Evolutionary conservation across 1,140 invertebrate species (phyloP).

Genomic region (Saccostrea echinata): DNA sequence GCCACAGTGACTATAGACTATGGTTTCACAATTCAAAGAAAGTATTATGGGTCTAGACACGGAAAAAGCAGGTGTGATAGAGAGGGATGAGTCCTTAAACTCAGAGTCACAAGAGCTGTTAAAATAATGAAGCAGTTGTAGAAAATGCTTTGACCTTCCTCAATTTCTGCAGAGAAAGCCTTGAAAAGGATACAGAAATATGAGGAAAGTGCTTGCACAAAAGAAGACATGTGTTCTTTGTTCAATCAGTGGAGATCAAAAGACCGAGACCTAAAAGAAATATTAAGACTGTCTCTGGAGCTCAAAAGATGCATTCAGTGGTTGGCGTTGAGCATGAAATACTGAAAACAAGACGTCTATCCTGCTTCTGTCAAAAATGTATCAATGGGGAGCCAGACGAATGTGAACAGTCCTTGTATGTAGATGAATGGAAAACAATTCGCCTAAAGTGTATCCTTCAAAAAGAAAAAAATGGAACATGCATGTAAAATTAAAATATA

Average conservation of each 20-base stretch:
- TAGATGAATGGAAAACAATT: slow-evolving; percentile 42
- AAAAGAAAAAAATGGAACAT: no score
- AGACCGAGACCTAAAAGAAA: slow-evolving; percentile 23
- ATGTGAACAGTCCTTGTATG: slow-evolving; percentile 5
- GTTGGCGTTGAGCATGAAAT: no score
- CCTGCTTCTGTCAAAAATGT: slow-evolving; percentile 40
- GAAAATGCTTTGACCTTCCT: slow-evolving; percentile 23
- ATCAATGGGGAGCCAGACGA: background rate
- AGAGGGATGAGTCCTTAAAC: slow-evolving; percentile 35
- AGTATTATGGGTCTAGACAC: slow-evolving; percentile 50
- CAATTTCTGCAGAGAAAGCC: background rate
- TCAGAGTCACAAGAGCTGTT: slow-evolving; percentile 36
- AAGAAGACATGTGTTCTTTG: background rate
- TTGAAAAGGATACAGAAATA: slow-evolving; percentile 36
- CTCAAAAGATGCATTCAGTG: slow-evolving; percentile 51
- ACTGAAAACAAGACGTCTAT: slow-evolving; percentile 43
- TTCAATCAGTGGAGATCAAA: background rate
- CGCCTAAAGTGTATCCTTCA: no score
- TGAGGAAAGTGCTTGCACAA: slow-evolving; percentile 25
- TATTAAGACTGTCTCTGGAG: slow-evolving; percentile 34
- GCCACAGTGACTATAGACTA: slow-evolving; percentile 31
- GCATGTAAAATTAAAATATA: no score
- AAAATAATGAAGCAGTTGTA: slow-evolving; percentile 41
- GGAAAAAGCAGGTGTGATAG: no score
- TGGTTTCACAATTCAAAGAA: slow-evolving; percentile 27